Evolutionary conservation across 2,113 vertebrate species (phyloP).

Genomic region (Neopipo cinnamomea): DNA sequence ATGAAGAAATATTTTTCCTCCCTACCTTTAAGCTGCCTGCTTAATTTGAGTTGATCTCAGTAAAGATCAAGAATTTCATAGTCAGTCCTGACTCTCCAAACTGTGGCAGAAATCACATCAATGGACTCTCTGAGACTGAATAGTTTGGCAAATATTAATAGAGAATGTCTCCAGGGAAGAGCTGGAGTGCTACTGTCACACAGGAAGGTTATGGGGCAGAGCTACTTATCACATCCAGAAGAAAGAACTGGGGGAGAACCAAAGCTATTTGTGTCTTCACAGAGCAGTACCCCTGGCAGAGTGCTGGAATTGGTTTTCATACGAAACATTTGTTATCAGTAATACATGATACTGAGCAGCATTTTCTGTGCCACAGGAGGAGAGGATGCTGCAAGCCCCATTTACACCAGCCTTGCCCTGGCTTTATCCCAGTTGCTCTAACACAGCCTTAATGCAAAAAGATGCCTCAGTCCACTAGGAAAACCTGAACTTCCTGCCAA

Average conservation of each 20-base stretch:
- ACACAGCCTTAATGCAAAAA: background rate
- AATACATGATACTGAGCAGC: background rate
- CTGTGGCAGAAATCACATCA: background rate
- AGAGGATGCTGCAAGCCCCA: background rate
- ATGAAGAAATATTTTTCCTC: background rate
- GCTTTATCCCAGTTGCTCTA: background rate
- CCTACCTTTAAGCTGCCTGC: background rate
- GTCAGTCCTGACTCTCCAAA: background rate
- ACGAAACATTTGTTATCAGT: background rate
- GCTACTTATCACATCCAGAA: background rate
- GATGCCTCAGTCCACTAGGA: background rate
- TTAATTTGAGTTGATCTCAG: background rate
- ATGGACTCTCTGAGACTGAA: background rate
- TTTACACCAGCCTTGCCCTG: background rate
- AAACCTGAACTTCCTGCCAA: background rate
- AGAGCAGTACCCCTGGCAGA: background rate
- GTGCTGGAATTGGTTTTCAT: fast-evolving
- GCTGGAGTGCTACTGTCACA: background rate
- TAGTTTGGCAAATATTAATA: background rate
- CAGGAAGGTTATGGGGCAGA: background rate
- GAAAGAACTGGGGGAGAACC: background rate
- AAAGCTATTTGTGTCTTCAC: fast-evolving
- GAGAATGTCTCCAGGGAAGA: background rate
- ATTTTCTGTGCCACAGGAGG: background rate
- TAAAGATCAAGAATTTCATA: background rate